Base-by-base conservation (phyloP, 2,113 vertebrate species). In the Typhlomys cinereus region DNA sequence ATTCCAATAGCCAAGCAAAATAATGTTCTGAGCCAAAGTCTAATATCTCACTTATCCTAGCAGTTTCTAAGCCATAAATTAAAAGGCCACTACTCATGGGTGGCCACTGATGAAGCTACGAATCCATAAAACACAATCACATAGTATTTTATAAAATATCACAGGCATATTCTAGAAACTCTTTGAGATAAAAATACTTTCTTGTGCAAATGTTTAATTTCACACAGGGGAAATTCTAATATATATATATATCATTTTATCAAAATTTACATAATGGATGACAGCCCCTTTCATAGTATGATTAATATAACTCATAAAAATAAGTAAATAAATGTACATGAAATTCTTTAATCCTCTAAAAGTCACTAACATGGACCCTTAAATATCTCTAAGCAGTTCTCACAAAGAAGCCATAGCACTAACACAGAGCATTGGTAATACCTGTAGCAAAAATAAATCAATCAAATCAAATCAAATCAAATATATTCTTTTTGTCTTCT, bases 251-350 rank as follows among this genome's bases (percentile, higher is more conserved):
- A 86, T 94, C 91, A 59, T 90, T 67, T 82, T 76, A 78, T 57
- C 66, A 78, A 95, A 95, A 88, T 85, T 90, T 57, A 89, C 27
- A 64, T 84, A 76, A 66, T 18, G 46, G 34, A 74, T 66, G 18
- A 92, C 64, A 74, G 74, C 64, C 86, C 46, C n/a, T 81, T 75
- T 88, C 73, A 90, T 1, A 59, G 54, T 76, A 80, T 81, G 27
- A 93, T 86, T 91, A 95, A 94, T 66, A 89, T 18, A 90, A 87
- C 27, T 41, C 78, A 95, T 79, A 85, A 89, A 85, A 82, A 80
- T 79, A 85, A 90, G 46, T 86, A 29, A 86, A 4, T 66, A 57
- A 75, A 41, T 81, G 2, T 41, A 29, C 80, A 52, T 64, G 66
- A 39, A 96, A 94, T 92, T 87, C 20, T 70, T 93, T 70, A 87